These are phyloP conservation scores for Austrofundulus limnaeus DNA, from an alignment of 2,113 vertebrate genomes.

Conservation along the genomic window DNA sequence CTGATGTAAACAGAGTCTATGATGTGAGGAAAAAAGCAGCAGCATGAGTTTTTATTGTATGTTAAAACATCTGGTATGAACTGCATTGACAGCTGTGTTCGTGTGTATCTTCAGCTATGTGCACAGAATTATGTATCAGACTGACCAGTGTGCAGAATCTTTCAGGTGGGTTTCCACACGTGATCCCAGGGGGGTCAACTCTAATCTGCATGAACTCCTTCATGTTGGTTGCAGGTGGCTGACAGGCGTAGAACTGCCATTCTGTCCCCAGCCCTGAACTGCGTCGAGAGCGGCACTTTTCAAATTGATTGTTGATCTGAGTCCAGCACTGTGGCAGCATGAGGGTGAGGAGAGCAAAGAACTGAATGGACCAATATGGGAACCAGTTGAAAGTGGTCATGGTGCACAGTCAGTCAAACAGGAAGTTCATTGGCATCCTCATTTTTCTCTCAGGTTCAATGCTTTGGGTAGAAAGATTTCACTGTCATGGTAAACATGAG, in stretches of 20 bases:
- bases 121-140: conserved; percentile 24
- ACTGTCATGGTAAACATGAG: conserved; percentile 2
- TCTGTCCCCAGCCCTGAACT: conserved; percentile 83
- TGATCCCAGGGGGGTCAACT: conserved; percentile 91
- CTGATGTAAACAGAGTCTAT: too few species aligned
- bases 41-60: too few species aligned
- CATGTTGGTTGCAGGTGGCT: conserved; percentile 86
- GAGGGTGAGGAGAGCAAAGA: conserved; percentile 60
- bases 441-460: neutral
- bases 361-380: conserved; percentile 75
- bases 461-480: conserved; percentile 1
- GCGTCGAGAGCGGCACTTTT: conserved; percentile 87
- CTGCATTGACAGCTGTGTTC: neutral
- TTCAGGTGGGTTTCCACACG: conserved; percentile 92
- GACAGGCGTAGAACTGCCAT: conserved; percentile 91
- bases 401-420: conserved; percentile 14
- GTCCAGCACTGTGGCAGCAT: conserved; percentile 63
- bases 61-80: too few species aligned
- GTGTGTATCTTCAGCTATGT: neutral
- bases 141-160: conserved; percentile 95
- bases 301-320: conserved; percentile 80
- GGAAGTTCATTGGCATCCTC: neutral
- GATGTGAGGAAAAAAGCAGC: too few species aligned
- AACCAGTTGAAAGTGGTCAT: conserved; percentile 60
- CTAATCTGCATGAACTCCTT: conserved; percentile 91